Evolutionary conservation across 2,797 vertebrate genomes (phyloP).

Genomic region (Liasis olivaceus): DNA sequence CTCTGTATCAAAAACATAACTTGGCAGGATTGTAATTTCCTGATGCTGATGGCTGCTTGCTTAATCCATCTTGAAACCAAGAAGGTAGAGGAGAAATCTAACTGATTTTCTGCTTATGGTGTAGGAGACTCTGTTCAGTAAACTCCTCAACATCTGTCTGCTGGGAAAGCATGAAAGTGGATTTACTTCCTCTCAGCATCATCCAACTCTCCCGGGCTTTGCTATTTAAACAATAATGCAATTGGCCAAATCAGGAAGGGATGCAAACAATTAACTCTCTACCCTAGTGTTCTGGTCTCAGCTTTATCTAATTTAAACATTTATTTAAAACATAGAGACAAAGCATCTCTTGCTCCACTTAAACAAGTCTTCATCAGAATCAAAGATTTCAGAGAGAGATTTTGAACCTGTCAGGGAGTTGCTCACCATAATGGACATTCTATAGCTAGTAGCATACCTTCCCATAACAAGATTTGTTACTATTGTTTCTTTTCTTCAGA

Average conservation of each 20-base stretch:
- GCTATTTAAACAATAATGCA: neutral
- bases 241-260: neutral
- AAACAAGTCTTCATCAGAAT: neutral
- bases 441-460: neutral
- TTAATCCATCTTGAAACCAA: conserved; percentile 24
- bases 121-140: conserved; percentile 5
- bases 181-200: neutral
- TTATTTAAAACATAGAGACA: neutral
- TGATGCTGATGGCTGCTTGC: neutral
- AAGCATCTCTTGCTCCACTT: conserved; percentile 9
- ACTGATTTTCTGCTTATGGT: conserved; percentile 34
- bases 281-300: conserved; percentile 30
- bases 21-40: neutral
- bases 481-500: neutral
- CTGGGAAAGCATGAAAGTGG: neutral
- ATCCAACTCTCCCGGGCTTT: conserved; percentile 13
- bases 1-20: conserved; percentile 24
- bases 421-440: neutral
- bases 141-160: neutral
- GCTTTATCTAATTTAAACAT: conserved; percentile 23
- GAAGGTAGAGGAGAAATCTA: neutral
- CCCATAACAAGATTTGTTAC: neutral
- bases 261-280: conserved; percentile 45
- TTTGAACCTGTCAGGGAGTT: conserved; percentile 30
- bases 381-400: neutral